Evolutionary conservation across 2,888 invertebrate species (phyloP).

Genomic region (Philopedon plagiatum): DNA sequence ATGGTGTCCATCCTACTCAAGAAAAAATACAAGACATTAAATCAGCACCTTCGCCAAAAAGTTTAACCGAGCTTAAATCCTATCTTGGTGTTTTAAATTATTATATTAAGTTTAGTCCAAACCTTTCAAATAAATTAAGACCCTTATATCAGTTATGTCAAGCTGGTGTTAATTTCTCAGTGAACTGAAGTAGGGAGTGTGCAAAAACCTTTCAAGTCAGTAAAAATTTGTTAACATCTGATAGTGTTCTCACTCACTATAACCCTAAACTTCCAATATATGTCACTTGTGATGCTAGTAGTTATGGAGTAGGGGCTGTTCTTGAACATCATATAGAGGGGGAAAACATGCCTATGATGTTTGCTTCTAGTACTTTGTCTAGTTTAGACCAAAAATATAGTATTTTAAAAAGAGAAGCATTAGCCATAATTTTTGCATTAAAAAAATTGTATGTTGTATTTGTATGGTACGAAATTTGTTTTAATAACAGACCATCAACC

Average conservation of each 20-base stretch:
- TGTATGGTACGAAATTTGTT: background rate
- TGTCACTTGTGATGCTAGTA: too few species aligned
- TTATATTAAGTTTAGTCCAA: too few species aligned
- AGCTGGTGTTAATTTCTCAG: background rate
- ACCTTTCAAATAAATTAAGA: background rate
- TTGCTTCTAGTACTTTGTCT: conserved; percentile 3
- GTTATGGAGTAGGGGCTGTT: too few species aligned
- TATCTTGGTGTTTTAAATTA: too few species aligned
- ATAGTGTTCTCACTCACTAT: too few species aligned
- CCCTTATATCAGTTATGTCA: background rate
- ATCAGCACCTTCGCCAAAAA: too few species aligned
- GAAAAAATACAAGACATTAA: too few species aligned
- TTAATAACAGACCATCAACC: background rate
- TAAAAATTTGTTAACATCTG: too few species aligned
- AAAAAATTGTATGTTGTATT: too few species aligned
- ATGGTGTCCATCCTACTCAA: background rate
- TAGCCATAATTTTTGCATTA: background rate
- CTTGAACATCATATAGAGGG: background rate
- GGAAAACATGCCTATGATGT: background rate
- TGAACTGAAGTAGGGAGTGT: background rate
- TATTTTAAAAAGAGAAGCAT: background rate
- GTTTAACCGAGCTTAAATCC: too few species aligned
- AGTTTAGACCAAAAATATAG: background rate
- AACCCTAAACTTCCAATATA: too few species aligned
- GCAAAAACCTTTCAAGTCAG: background rate